These are phyloP conservation scores for Amorpha juglandis DNA, from an alignment of 2,888 invertebrate species.

Conservation along the genomic window DNA sequence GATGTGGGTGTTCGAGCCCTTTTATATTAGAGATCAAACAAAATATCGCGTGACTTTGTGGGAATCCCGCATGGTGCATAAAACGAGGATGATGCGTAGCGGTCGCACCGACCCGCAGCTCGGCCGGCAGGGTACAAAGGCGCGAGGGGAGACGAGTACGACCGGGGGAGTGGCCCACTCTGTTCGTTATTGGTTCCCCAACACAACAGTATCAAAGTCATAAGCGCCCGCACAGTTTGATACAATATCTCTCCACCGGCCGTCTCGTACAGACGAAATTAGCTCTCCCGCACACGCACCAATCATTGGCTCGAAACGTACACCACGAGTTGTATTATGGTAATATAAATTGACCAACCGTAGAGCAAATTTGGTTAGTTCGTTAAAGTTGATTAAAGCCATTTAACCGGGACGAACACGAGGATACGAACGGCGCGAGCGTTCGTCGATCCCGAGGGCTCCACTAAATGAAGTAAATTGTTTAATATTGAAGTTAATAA, in stretches of 20 bases:
- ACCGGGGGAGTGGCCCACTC: slow-evolving; percentile 56
- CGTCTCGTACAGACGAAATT: slow-evolving; percentile 59
- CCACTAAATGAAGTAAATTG: slow-evolving; percentile 80
- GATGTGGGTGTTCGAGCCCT: slow-evolving; percentile 80
- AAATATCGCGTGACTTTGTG: slow-evolving; percentile 73
- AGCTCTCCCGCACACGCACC: slow-evolving; percentile 54
- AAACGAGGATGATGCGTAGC: slow-evolving; percentile 37
- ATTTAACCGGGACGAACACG: slow-evolving; percentile 82
- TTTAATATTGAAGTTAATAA: slow-evolving; percentile 73
- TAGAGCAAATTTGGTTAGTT: slow-evolving; percentile 83
- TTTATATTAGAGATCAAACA: slow-evolving; percentile 71
- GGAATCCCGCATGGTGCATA: slow-evolving; percentile 78
- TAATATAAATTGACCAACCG: slow-evolving; percentile 85
- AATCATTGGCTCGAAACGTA: slow-evolving; percentile 67
- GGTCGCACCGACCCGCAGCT: slow-evolving; percentile 42
- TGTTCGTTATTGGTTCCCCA: slow-evolving; percentile 59
- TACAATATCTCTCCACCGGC: slow-evolving; percentile 58
- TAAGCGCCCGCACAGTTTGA: slow-evolving; percentile 61
- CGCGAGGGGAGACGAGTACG: slow-evolving; percentile 36
- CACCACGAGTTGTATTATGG: slow-evolving; percentile 72
- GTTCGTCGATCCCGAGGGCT: slow-evolving; percentile 76
- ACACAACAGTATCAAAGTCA: slow-evolving; percentile 45
- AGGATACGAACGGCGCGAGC: slow-evolving; percentile 79
- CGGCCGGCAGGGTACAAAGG: slow-evolving; percentile 44
- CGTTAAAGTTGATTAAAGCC: slow-evolving; percentile 85